Evolutionary conservation across 2,888 invertebrate species (phyloP).

Genomic region (Harpagoxenus sublaevis): DNA sequence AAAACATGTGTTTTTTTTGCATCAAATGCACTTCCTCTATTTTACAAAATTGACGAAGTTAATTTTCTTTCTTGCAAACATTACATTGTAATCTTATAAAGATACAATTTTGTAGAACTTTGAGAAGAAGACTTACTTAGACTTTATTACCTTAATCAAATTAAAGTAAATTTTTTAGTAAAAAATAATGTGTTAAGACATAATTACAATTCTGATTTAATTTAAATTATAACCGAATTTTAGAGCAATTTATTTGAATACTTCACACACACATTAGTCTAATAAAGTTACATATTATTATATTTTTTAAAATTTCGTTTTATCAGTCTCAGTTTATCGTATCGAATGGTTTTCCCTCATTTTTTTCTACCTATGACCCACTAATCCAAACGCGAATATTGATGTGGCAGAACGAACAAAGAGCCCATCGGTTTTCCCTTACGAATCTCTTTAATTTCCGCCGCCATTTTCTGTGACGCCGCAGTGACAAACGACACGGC

Average conservation of each 20-base stretch:
- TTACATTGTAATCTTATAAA: slow-evolving; percentile 5
- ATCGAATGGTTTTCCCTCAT: neutral
- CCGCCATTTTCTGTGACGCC: slow-evolving; percentile 37
- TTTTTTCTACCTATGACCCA: slow-evolving; percentile 22
- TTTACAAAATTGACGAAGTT: neutral
- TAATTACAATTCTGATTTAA: neutral
- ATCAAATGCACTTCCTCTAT: neutral
- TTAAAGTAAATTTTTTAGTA: neutral
- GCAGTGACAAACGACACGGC: slow-evolving; percentile 10
- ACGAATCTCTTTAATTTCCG: slow-evolving; percentile 78
- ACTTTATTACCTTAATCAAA: neutral
- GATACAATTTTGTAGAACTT: neutral
- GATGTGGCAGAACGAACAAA: slow-evolving; percentile 70
- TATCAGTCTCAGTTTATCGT: slow-evolving; percentile 35
- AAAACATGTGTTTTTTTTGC: neutral
- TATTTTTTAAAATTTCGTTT: slow-evolving; percentile 30
- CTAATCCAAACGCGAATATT: slow-evolving; percentile 62
- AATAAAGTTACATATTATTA: slow-evolving; percentile 36
- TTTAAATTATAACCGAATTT: neutral
- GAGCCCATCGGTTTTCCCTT: slow-evolving; percentile 76
- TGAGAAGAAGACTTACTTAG: neutral
- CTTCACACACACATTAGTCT: neutral
- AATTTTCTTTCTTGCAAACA: neutral
- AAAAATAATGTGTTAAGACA: neutral
- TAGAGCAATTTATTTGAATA: neutral